Evolutionary conservation across 2,797 vertebrate species (phyloP).

Genomic region (Chrysocyon brachyurus): DNA sequence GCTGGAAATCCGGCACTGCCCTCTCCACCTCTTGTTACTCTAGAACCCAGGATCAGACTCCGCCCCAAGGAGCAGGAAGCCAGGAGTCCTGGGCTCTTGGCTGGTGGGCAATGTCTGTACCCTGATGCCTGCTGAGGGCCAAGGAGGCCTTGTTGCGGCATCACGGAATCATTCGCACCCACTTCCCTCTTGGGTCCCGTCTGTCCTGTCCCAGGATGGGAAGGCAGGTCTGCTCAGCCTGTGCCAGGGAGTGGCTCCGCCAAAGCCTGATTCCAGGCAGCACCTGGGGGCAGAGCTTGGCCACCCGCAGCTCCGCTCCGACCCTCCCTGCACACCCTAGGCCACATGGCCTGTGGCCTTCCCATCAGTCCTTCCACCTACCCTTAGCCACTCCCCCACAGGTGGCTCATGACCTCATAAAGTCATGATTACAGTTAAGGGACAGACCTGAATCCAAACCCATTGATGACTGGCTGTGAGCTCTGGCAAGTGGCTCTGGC

Average conservation of each 20-base stretch:
- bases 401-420: neutral
- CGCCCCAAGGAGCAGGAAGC: neutral
- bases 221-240: neutral
- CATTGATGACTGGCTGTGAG: neutral
- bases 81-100: neutral
- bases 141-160: neutral
- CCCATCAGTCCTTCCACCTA: neutral
- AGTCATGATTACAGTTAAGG: neutral
- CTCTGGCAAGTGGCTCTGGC: neutral
- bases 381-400: accelerated
- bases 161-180: neutral
- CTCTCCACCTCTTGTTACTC: neutral
- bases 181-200: neutral
- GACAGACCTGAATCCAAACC: neutral
- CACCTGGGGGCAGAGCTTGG: neutral
- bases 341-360: neutral
- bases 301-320: neutral
- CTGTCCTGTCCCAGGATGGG: neutral
- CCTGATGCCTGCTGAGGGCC: neutral
- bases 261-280: neutral
- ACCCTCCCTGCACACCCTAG: neutral
- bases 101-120: neutral
- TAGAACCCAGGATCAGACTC: neutral
- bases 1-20: neutral
- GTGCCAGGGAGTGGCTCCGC: neutral